A percentile compares a stretch with the other conserved stretches of the same genome.
These are phyloP conservation scores for Tokudaia tokunoshimensis DNA, from an alignment of 2,797 vertebrate species.

Conservation along the genomic window DNA sequence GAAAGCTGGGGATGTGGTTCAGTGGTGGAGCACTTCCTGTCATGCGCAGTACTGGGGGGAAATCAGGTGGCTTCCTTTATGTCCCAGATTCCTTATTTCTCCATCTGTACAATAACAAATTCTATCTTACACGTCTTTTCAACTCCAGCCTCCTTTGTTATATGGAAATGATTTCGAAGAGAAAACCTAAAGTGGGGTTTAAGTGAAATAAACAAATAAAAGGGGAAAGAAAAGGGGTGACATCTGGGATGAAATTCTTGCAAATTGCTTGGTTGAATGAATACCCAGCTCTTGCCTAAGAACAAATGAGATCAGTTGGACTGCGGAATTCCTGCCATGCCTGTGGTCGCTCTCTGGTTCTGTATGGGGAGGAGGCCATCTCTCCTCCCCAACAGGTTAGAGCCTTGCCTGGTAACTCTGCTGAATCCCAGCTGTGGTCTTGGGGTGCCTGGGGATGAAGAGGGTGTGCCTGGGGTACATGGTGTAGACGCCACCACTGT, in stretches of 20 bases:
- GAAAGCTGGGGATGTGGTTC: not conserved
- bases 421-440: constrained; percentile 34
- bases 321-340: constrained; percentile 51
- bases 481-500: not conserved
- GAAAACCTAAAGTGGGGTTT: not conserved
- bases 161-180: constrained; percentile 42
- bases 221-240: not conserved
- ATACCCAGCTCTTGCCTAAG: constrained; percentile 23
- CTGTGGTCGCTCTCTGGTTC: constrained; percentile 20
- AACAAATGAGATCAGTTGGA: constrained; percentile 56
- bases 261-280: not conserved
- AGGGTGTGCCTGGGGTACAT: not conserved
- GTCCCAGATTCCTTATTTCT: not conserved
- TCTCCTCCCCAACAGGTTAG: constrained; percentile 38
- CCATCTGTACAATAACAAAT: constrained; percentile 7
- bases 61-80: not conserved
- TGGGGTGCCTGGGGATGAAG: not conserved
- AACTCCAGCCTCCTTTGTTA: not conserved
- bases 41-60: not conserved
- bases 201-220: constrained; percentile 54
- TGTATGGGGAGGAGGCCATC: not conserved
- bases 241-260: not conserved
- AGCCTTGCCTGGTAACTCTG: not conserved
- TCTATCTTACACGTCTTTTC: not conserved
- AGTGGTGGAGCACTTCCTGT: not conserved